Evolutionary conservation across 1,140 invertebrate genomes (phyloP).

Genomic region (Pinna nobilis): DNA sequence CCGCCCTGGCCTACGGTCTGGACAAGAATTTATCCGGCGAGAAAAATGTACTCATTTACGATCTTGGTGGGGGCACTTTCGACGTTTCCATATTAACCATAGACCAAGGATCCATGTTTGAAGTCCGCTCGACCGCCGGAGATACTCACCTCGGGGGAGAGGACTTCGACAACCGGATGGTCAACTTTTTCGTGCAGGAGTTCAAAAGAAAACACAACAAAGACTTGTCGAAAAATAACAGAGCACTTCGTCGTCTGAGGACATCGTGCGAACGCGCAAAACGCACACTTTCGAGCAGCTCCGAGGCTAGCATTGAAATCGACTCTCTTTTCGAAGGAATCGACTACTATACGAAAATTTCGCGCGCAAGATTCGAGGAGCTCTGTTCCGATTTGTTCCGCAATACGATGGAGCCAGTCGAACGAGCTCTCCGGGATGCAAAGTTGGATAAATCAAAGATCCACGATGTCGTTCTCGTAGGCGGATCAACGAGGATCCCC

Average conservation of each 20-base stretch:
- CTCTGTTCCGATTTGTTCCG: constrained; percentile 92
- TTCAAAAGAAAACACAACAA: constrained; percentile 91
- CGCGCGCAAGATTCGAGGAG: constrained; percentile 83
- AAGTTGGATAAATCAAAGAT: constrained; percentile 96
- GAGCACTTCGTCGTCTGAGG: constrained; percentile 92
- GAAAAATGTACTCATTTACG: constrained; percentile 82
- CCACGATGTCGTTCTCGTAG: constrained; percentile 97
- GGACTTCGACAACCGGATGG: constrained; percentile 80
- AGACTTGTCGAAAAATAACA: constrained; percentile 91
- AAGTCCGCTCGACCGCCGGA: constrained; percentile 86
- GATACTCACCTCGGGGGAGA: constrained; percentile 80
- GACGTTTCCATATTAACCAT: constrained; percentile 69
- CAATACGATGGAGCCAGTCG: constrained; percentile 94
- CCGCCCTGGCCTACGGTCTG: constrained; percentile 76
- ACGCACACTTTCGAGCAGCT: constrained; percentile 93
- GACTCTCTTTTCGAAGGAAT: constrained; percentile 96
- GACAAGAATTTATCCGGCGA: constrained; percentile 73
- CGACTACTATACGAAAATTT: constrained; percentile 97
- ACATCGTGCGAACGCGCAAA: constrained; percentile 97
- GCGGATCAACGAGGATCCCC: constrained; percentile 97
- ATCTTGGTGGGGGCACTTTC: constrained; percentile 79
- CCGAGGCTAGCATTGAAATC: constrained; percentile 85
- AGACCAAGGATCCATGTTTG: constrained; percentile 80
- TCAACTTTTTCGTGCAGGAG: constrained; percentile 86
- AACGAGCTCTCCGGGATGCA: constrained; percentile 94